Evolutionary conservation across 2,113 vertebrate species (phyloP).

Genomic region (Bubo scandiacus): DNA sequence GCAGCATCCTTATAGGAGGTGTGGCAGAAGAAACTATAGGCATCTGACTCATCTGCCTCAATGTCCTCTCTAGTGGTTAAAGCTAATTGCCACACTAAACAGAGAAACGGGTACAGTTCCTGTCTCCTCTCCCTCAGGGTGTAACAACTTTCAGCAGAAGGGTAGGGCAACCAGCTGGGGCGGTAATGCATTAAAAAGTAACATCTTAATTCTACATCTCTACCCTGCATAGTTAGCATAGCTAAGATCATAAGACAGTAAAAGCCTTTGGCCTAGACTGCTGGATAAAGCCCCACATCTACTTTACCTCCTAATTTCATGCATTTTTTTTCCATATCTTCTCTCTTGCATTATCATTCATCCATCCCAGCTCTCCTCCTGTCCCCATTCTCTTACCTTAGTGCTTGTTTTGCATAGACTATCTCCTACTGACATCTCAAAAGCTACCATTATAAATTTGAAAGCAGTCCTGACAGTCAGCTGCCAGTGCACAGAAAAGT

Average conservation of each 20-base stretch:
- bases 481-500: not conserved
- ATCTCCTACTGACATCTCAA: not conserved
- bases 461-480: not conserved
- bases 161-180: not conserved
- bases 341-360: not conserved
- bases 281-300: not conserved
- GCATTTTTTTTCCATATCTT: not conserved
- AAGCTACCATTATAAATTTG: not conserved
- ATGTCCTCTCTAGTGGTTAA: not conserved
- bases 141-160: conserved; percentile 17
- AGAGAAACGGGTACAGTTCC: not conserved
- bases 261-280: not conserved
- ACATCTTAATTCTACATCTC: not conserved
- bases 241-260: not conserved
- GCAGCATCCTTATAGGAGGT: not conserved
- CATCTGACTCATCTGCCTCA: conserved; percentile 4
- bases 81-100: not conserved
- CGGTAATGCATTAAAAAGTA: not conserved
- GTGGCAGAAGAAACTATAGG: not conserved
- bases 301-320: not conserved
- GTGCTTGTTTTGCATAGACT: not conserved
- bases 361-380: not conserved
- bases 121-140: not conserved
- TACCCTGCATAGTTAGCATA: not conserved
- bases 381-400: not conserved